Evolutionary conservation across 1,140 invertebrate species (phyloP).

Genomic region (Drosophila athabasca): DNA sequence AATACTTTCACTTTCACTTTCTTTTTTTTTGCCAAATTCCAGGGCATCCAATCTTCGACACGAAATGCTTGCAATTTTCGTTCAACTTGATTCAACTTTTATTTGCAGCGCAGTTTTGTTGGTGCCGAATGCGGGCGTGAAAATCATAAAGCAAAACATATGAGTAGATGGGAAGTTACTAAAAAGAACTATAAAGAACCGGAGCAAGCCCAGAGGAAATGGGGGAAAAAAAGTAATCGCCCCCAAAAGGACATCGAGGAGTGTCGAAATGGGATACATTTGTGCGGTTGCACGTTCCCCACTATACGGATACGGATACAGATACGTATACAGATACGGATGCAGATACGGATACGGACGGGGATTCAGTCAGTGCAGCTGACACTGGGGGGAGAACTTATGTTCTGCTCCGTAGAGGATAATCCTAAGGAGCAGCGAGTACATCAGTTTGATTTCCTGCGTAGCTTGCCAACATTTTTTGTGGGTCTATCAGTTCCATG

Average conservation of each 20-base stretch:
- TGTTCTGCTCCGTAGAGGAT: neutral
- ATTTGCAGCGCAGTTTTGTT: conserved; percentile 60
- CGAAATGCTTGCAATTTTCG: too few species aligned
- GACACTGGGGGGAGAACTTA: neutral
- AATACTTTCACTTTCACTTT: neutral
- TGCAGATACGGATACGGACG: conserved; percentile 1
- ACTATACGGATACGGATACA: conserved; percentile 3
- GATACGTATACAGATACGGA: neutral
- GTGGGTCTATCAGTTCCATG: too few species aligned
- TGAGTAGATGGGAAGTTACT: conserved; percentile 60
- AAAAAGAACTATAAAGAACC: conserved; percentile 61
- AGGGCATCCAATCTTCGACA: conserved; percentile 23
- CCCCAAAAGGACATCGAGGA: conserved; percentile 1
- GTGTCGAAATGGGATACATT: conserved; percentile 41
- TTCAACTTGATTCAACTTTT: conserved; percentile 31
- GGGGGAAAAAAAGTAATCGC: conserved; percentile 15
- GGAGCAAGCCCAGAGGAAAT: neutral
- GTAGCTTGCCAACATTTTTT: neutral
- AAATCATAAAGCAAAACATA: conserved; percentile 76
- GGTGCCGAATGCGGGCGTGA: conserved; percentile 44
- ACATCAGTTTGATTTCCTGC: conserved; percentile 3
- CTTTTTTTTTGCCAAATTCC: neutral
- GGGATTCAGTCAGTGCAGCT: neutral
- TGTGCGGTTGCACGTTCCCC: conserved; percentile 29
- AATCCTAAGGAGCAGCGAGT: neutral